Evolutionary conservation across 2,113 vertebrate species (phyloP).

Genomic region (Podilymbus podiceps): DNA sequence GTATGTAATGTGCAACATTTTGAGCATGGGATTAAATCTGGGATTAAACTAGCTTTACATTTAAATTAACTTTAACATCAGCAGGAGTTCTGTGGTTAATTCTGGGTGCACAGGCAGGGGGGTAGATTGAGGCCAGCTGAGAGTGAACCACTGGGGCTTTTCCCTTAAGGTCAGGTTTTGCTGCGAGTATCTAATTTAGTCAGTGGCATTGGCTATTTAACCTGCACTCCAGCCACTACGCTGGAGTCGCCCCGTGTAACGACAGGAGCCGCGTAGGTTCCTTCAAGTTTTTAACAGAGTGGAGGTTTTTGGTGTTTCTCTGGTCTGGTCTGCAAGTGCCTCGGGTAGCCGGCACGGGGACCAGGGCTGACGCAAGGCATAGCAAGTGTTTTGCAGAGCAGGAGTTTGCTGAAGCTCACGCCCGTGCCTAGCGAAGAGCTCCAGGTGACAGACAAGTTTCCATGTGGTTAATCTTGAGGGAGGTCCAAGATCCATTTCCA

Average conservation of each 20-base stretch:
- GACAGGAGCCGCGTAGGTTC: not conserved
- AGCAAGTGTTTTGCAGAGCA: not conserved
- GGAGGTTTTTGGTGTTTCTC: not conserved
- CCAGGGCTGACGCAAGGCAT: not conserved
- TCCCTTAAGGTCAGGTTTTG: not conserved
- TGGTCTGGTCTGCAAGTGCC: not conserved
- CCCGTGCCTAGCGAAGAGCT: not conserved
- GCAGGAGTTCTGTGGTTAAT: not conserved
- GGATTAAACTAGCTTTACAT: slow-evolving; percentile 5
- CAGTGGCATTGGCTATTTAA: not conserved
- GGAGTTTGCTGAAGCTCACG: not conserved
- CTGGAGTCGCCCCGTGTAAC: not conserved
- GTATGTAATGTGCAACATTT: not conserved
- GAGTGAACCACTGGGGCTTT: not conserved
- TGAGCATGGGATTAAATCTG: not conserved
- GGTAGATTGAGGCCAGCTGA: not conserved
- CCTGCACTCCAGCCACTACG: not conserved
- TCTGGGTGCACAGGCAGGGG: not conserved
- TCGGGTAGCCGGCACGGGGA: not conserved
- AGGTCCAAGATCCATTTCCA: not conserved
- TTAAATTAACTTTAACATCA: not conserved
- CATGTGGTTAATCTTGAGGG: not conserved
- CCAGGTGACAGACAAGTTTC: not conserved
- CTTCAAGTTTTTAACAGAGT: not conserved
- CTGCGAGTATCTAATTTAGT: not conserved